Evolutionary conservation across 2,888 invertebrate species (phyloP), one percentile per base, ranked within the genome.

Genomic region (Mechanitis messenoides): DNA sequence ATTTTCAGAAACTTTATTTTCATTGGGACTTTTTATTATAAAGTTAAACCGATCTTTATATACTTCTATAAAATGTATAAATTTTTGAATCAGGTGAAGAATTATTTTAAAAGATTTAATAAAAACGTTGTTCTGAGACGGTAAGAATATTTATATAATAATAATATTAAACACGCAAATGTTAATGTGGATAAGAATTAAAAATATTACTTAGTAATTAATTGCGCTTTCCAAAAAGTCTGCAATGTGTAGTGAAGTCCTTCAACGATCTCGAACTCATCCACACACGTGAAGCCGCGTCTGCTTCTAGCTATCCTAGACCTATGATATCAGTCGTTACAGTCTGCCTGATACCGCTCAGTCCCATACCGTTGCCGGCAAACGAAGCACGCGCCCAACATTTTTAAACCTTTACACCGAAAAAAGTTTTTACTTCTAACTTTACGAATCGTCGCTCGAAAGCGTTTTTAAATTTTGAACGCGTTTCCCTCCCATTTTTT

Each of bases 281-380:
- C 57, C 65, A 66, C 64, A 65, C 58, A 68, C 62, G 66, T 65
- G 61, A 59, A 64, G 58, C 53, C 57, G 56, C 79, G 50, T 50
- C 50, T 31, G 50, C 31, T 50, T 82, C 82, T 76, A 79, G 73
- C 78, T 82, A 81, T 80, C 74, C 86, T 85, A 87, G 87, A 85
- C 80, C 79, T 78, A 76, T 75, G 73, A 67, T 85, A 83, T 82
- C 84, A 83, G 76, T 72, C 71, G 79, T 72, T 76, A 77, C 79
- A 75, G 76, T 76, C 59, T 59, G 80, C 72, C 81, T 83, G 85
- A 83, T 84, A 83, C 67, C 68, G 78, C 77, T 83, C 86, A 87
- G 86, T 87, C 77, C 82, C 73, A 78, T 70, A 74, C 77, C 77
- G 81, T 77, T 82, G 76, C 71, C 78, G 81, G 75, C 59, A 71